A percentile compares a stretch with the other conserved stretches of the same genome.
These are phyloP conservation scores for Cetonia aurata DNA, from an alignment of 2,888 invertebrate genomes.

Conservation along the genomic window DNA sequence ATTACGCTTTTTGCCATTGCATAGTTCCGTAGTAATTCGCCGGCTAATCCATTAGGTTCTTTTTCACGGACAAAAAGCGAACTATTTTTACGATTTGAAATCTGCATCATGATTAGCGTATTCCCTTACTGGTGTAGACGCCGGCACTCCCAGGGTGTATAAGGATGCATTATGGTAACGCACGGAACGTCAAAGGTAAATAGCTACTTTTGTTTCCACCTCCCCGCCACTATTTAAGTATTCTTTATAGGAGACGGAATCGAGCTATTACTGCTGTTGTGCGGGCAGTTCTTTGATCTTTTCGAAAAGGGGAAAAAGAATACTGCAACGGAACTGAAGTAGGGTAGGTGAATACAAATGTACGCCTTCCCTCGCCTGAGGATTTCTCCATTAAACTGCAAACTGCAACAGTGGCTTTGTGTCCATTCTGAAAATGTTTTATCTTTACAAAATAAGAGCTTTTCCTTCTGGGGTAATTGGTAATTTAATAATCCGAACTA, in stretches of 20 bases:
- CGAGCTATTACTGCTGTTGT: constrained; percentile 25
- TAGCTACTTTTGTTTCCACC: constrained; percentile 24
- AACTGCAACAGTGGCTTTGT: constrained; percentile 28
- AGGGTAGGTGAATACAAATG: constrained; percentile 14
- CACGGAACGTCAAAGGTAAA: neutral
- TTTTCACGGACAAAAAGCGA: neutral
- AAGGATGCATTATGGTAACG: neutral
- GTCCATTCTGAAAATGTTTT: constrained; percentile 4
- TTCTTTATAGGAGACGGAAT: constrained; percentile 29
- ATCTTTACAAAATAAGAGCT: too few species aligned
- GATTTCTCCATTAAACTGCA: constrained; percentile 26
- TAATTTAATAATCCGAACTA: too few species aligned
- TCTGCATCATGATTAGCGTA: neutral
- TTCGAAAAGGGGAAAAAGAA: constrained; percentile 13
- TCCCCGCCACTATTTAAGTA: constrained; percentile 7
- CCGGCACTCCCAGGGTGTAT: too few species aligned
- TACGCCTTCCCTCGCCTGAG: constrained; percentile 2
- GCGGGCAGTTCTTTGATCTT: constrained; percentile 30
- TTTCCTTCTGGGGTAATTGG: too few species aligned
- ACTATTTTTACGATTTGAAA: neutral
- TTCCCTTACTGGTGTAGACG: neutral
- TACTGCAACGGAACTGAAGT: neutral
- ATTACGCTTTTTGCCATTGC: neutral
- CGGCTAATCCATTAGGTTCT: constrained; percentile 3
- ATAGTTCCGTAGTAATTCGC: neutral